Evolutionary conservation across 30 jellyfish, hydroid and myxozoan genomes (phyloP).

Genomic region (Turritopsis dohrnii): DNA sequence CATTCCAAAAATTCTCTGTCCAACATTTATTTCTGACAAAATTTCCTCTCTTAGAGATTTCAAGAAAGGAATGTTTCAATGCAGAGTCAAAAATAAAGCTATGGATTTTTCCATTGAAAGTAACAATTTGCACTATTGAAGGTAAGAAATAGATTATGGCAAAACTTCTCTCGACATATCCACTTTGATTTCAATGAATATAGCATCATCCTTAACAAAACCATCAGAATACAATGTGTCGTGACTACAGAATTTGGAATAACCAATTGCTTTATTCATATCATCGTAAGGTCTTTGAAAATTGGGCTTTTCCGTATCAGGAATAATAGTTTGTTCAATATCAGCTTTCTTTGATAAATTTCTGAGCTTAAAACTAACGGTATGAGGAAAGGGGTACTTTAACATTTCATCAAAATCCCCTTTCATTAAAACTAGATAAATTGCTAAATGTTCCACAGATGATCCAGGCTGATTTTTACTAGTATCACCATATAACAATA

Average conservation of each 20-base stretch:
- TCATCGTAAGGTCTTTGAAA: constrained; percentile 15
- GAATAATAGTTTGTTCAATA: neutral
- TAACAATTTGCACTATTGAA: too few relatives aligned
- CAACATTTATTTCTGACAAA: too few relatives aligned
- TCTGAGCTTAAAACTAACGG: constrained; percentile 31
- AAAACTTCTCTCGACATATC: neutral
- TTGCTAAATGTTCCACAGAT: constrained; percentile 43
- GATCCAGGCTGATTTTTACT: constrained; percentile 15
- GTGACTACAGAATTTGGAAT: constrained; percentile 27
- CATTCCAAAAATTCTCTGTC: too few relatives aligned
- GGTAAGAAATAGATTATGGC: too few relatives aligned
- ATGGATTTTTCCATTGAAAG: too few relatives aligned
- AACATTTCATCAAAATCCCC: constrained; percentile 57
- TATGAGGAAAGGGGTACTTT: constrained; percentile 57
- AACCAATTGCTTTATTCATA: constrained; percentile 28
- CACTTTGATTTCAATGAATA: constrained; percentile 2
- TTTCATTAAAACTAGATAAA: constrained; percentile 49
- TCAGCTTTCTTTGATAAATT: constrained; percentile 1
- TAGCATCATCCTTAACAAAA: constrained; percentile 18
- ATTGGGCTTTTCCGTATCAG: neutral
- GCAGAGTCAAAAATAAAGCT: too few relatives aligned
- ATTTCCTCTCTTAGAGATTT: too few relatives aligned
- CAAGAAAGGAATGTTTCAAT: too few relatives aligned
- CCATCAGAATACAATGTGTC: constrained; percentile 24
- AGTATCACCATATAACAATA: constrained; percentile 52